Evolutionary conservation across 2,113 vertebrate genomes (phyloP).

Genomic region (Dermatemys mawii): DNA sequence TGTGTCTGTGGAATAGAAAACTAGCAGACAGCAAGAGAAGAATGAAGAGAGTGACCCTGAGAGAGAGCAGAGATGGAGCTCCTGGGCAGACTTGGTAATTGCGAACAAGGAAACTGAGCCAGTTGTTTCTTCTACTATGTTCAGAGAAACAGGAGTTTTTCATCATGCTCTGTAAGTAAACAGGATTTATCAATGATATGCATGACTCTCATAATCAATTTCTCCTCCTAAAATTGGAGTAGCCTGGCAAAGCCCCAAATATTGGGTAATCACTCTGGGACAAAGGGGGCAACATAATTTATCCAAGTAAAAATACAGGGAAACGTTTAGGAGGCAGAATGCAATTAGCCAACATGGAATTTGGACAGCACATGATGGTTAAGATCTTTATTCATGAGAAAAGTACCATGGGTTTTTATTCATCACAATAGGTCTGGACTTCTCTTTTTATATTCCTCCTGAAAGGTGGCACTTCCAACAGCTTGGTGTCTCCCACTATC

Average conservation of each 20-base stretch:
- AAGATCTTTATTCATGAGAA: background rate
- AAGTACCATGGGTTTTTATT: background rate
- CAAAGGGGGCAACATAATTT: background rate
- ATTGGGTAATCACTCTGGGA: background rate
- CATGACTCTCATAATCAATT: background rate
- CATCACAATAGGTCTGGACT: background rate
- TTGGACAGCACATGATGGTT: background rate
- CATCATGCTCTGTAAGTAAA: background rate
- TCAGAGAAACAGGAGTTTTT: background rate
- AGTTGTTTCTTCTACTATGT: background rate
- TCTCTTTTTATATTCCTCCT: background rate
- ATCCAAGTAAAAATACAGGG: accelerated
- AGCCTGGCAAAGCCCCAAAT: background rate
- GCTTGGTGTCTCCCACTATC: background rate
- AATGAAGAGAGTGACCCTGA: background rate
- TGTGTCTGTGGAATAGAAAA: background rate
- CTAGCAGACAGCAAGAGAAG: background rate
- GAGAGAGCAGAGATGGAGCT: background rate
- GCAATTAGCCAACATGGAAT: background rate
- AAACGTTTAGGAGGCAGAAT: background rate
- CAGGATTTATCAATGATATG: background rate
- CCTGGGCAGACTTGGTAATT: background rate
- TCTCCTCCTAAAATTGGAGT: background rate
- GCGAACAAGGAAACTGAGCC: background rate
- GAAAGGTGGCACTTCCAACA: background rate